phyloP scores from a whole-genome alignment of 2,113 vertebrate species.

The Sula dactylatra region DNA sequence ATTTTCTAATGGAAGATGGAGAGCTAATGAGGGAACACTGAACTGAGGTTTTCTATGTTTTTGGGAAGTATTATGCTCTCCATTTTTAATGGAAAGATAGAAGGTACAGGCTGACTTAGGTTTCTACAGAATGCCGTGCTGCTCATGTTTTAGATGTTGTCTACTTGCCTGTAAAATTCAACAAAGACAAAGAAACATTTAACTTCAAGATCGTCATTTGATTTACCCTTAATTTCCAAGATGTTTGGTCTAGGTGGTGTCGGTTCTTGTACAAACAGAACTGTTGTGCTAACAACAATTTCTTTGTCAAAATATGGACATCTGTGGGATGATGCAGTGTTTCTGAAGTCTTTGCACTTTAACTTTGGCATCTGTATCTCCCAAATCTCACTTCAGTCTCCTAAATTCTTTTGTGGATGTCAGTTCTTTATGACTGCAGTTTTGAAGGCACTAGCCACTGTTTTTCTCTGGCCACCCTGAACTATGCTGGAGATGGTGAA shows the following conservation, averaged over 20 bases:
- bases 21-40: background rate
- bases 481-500: background rate
- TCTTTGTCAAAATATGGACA: background rate
- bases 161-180: background rate
- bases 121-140: background rate
- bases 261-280: background rate
- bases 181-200: background rate
- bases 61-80: background rate
- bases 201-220: background rate
- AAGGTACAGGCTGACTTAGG: background rate
- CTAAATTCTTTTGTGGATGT: background rate
- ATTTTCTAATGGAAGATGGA: background rate
- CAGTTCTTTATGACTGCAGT: background rate
- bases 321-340: background rate
- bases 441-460: background rate
- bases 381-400: background rate
- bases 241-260: background rate
- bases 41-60: background rate
- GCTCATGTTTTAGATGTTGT: background rate
- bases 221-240: background rate
- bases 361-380: background rate
- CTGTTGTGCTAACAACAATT: background rate
- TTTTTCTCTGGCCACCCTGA: background rate
- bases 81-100: background rate
- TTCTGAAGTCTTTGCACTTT: background rate